Conservation (phyloP, 1,140 invertebrate species). For the Hylaeus volcanicus region DNA sequence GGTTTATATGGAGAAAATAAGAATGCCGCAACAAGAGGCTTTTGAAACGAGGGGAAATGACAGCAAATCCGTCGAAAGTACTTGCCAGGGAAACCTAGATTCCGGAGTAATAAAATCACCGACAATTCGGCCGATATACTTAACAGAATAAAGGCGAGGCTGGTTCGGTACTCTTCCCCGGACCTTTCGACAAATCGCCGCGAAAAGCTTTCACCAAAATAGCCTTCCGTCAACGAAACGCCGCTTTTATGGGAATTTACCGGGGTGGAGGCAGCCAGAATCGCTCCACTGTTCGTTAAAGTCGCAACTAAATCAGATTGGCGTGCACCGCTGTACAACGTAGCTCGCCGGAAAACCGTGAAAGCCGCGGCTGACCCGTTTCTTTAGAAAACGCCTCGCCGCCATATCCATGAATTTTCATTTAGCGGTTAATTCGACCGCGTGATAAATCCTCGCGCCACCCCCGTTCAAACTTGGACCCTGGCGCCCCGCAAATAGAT, state of each 20-base stretch:
- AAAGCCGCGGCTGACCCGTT: constrained; percentile 19
- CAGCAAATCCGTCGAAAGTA: not conserved
- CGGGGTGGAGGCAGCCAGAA: not conserved
- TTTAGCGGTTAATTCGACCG: constrained; percentile 15
- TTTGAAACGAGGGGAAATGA: not conserved
- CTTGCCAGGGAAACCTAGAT: not conserved
- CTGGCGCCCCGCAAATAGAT: not conserved
- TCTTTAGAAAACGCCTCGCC: constrained; percentile 14
- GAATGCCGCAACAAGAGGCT: too few species aligned
- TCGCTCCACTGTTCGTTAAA: constrained; percentile 25
- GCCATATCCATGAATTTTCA: constrained; percentile 24
- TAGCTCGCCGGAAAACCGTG: not conserved
- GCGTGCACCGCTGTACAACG: not conserved
- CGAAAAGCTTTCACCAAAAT: constrained; percentile 32
- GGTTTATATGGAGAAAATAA: too few species aligned
- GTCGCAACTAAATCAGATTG: constrained; percentile 28
- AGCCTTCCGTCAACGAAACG: constrained; percentile 39
- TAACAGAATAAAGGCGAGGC: not conserved
- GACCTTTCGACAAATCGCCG: not conserved
- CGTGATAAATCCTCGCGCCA: constrained; percentile 2
- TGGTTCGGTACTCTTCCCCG: not conserved
- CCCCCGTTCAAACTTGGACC: not conserved
- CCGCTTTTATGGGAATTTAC: constrained; percentile 20
- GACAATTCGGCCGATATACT: not conserved
- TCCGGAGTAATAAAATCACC: not conserved